Conservation (phyloP, 2,888 invertebrate species). For the Tipula vernalis region DNA sequence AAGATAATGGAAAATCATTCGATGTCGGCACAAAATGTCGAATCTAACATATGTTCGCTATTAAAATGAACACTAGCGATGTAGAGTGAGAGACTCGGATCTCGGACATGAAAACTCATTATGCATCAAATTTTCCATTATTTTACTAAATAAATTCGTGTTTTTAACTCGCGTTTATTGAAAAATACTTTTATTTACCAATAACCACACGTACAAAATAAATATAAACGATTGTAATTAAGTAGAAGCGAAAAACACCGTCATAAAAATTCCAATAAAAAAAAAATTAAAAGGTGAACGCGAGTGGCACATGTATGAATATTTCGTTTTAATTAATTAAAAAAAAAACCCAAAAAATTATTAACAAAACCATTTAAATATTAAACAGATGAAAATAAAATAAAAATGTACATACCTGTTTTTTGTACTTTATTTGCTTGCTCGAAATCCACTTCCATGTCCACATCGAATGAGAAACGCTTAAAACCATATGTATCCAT, state of each 20-base stretch:
- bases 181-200: background rate
- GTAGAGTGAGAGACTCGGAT: no score
- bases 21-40: background rate
- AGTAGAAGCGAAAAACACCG: background rate
- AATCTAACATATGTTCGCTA: background rate
- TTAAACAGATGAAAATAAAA: background rate
- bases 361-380: no score
- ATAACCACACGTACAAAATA: background rate
- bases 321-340: background rate
- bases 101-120: background rate
- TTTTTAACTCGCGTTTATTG: background rate
- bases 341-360: background rate
- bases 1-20: no score
- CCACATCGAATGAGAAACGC: slow-evolving; percentile 35
- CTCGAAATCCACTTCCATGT: slow-evolving; percentile 30
- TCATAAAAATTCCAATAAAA: background rate
- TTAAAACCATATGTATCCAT: slow-evolving; percentile 18
- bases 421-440: background rate
- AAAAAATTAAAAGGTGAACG: background rate
- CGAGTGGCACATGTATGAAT: background rate
- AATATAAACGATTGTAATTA: background rate
- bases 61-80: background rate
- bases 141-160: background rate
- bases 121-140: background rate
- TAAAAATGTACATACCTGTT: background rate